These are phyloP conservation scores for Apotomis turbidana DNA, from an alignment of 2,888 invertebrate genomes.

Conservation along the genomic window DNA sequence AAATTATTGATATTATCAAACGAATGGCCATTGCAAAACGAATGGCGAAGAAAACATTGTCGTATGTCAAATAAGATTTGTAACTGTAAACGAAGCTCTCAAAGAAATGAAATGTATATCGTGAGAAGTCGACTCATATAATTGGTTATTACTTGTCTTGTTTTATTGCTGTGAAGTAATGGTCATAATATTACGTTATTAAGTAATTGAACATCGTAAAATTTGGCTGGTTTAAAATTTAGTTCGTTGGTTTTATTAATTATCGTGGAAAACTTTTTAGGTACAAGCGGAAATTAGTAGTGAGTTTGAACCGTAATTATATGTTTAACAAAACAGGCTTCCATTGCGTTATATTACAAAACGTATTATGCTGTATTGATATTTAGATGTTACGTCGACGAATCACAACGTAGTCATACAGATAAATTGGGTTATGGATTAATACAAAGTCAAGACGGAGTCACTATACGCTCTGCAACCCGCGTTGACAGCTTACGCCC, in stretches of 20 bases:
- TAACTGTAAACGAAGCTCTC: background rate
- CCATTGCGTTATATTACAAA: no score
- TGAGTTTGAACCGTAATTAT: no score
- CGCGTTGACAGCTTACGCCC: no score
- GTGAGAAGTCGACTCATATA: constrained; percentile 25
- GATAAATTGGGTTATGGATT: no score
- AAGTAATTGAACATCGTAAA: constrained; percentile 2
- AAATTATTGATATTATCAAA: no score
- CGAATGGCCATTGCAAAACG: background rate
- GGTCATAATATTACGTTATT: constrained; percentile 15
- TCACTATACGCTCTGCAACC: no score
- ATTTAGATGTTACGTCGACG: no score
- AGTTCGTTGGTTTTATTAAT: background rate
- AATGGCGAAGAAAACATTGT: constrained; percentile 1
- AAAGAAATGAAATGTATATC: constrained; percentile 26
- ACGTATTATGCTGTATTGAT: no score
- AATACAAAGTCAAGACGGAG: no score
- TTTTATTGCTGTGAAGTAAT: constrained; percentile 33
- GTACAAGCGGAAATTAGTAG: background rate
- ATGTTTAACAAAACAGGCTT: no score
- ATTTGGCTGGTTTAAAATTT: background rate
- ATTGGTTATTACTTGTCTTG: constrained; percentile 16
- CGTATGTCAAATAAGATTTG: background rate
- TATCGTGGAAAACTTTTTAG: background rate
- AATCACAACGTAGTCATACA: no score